Evolutionary conservation across 2,113 vertebrate genomes (phyloP).

Genomic region (Petaurus breviceps): DNA sequence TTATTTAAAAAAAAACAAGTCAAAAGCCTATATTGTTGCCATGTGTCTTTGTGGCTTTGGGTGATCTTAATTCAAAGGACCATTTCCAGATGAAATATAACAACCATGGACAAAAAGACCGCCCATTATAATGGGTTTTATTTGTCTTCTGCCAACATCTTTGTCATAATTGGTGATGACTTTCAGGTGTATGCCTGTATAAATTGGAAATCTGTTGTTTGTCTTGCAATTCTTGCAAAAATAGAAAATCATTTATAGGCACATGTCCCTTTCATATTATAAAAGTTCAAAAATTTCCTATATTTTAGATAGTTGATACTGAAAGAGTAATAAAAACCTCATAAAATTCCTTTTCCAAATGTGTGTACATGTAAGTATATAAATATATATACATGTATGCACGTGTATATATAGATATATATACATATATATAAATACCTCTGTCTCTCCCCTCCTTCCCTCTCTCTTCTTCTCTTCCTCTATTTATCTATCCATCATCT

Average conservation of each 20-base stretch:
- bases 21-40: constrained; percentile 55
- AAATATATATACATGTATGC: too few species aligned
- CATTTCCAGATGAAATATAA: constrained; percentile 60
- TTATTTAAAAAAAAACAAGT: constrained; percentile 51
- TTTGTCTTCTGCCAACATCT: constrained; percentile 50
- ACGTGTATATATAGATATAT: too few species aligned
- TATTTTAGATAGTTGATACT: constrained; percentile 40
- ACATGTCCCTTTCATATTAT: constrained; percentile 26
- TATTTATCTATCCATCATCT: not conserved
- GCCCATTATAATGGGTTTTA: not conserved
- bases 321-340: constrained; percentile 18
- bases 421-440: too few species aligned
- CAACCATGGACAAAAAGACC: constrained; percentile 34
- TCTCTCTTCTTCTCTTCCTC: not conserved
- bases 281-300: constrained; percentile 43
- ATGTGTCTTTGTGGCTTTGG: constrained; percentile 57
- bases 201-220: constrained; percentile 60
- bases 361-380: too few species aligned
- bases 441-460: not conserved
- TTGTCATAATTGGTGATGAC: constrained; percentile 61
- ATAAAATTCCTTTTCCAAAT: constrained; percentile 32
- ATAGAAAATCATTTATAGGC: constrained; percentile 26
- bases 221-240: constrained; percentile 22
- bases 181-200: constrained; percentile 60
- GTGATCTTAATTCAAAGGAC: constrained; percentile 52